A percentile compares a stretch with the other conserved stretches of the same genome.
phyloP scores from a whole-genome alignment of 2,113 vertebrate genomes.

The Macquaria ambigua region DNA sequence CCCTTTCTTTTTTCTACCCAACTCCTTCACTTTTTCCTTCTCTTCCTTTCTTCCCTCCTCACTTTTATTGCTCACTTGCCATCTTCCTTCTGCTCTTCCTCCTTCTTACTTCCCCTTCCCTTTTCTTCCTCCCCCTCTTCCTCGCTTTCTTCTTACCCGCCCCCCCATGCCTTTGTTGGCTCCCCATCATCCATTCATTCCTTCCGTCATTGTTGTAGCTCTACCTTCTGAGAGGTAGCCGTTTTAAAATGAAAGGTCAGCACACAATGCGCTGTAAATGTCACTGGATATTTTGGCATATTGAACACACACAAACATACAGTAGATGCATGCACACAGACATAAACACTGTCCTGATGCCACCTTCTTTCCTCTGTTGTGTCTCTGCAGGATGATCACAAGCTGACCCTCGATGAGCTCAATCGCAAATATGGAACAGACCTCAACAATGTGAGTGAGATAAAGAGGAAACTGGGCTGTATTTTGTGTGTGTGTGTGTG shows the following conservation, averaged over 20 bases:
- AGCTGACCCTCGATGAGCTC: conserved; percentile 95
- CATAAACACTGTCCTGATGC: conserved; percentile 34
- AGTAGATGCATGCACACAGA: background rate
- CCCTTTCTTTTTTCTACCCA: no score
- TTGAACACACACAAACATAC: background rate
- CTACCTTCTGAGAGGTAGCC: background rate
- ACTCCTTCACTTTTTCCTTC: background rate
- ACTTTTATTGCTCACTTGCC: background rate
- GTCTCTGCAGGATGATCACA: conserved; percentile 93
- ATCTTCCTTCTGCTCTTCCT: background rate
- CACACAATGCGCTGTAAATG: conserved; percentile 48
- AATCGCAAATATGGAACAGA: conserved; percentile 96
- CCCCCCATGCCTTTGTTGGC: background rate
- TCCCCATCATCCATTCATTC: background rate
- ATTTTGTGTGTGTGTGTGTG: background rate
- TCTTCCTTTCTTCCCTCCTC: background rate
- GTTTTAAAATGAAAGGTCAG: conserved; percentile 54
- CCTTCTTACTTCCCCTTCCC: background rate
- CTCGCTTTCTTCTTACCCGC: background rate
- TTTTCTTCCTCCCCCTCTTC: no score
- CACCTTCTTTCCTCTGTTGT: conserved; percentile 27
- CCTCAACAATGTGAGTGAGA: conserved; percentile 89
- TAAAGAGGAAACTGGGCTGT: background rate
- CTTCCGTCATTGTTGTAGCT: background rate
- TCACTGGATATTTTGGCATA: conserved; percentile 19